phyloP scores from a whole-genome alignment of 2,797 vertebrate species.

The Lagorchestes hirsutus region DNA sequence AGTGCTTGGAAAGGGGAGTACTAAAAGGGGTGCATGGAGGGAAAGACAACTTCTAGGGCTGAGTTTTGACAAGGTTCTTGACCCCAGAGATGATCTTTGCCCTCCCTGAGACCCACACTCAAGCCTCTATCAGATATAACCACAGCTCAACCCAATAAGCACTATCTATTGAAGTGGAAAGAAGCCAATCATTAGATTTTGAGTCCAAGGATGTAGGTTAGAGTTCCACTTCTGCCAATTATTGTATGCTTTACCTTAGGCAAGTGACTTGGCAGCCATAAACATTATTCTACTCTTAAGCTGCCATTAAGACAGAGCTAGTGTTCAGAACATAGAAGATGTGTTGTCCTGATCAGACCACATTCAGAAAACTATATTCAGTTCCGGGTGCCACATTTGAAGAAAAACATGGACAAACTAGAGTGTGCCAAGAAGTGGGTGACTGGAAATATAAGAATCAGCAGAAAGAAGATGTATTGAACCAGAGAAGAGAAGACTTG shows the following conservation, averaged over 20 bases:
- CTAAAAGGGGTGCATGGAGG: neutral
- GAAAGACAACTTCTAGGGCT: neutral
- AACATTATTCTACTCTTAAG: neutral
- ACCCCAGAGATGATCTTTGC: neutral
- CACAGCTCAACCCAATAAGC: neutral
- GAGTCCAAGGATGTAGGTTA: neutral
- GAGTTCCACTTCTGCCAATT: conserved; percentile 18
- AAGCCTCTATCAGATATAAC: neutral
- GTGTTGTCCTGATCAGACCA: neutral
- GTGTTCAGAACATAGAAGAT: neutral
- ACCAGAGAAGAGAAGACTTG: neutral
- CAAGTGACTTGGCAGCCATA: neutral
- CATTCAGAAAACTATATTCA: neutral
- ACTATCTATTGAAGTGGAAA: neutral
- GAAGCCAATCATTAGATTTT: neutral
- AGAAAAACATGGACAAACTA: neutral
- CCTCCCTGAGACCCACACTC: neutral
- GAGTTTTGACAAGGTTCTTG: neutral
- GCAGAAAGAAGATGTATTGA: neutral
- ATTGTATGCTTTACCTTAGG: neutral
- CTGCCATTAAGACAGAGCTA: neutral
- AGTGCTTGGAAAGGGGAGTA: neutral
- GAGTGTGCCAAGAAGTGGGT: neutral
- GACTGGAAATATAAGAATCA: neutral
- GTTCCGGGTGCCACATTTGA: neutral